Percentiles rank a stretch among this genome's conserved stretches.
phyloP scores from a whole-genome alignment of 2,888 invertebrate genomes.

The Mesoligia furuncula region DNA sequence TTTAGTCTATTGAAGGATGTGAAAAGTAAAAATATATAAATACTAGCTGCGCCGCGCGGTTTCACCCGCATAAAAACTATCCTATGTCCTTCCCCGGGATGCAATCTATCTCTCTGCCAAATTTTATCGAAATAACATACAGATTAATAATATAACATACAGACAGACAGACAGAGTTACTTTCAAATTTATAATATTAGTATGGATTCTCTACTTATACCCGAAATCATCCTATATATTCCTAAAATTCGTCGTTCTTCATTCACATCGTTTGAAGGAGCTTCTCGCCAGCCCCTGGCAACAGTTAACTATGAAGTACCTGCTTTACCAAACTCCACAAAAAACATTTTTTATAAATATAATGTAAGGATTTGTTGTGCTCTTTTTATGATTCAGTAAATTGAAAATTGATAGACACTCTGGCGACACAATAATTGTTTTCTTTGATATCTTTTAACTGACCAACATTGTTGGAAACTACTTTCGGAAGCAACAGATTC shows the following conservation, averaged over 20 bases:
- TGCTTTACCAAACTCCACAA: constrained; percentile 17
- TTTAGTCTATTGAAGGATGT: background rate
- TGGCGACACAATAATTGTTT: constrained; percentile 24
- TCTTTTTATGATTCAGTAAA: constrained; percentile 37
- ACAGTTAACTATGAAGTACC: constrained; percentile 29
- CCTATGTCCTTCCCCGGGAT: no score
- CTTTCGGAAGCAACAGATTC: background rate
- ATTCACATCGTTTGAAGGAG: constrained; percentile 2
- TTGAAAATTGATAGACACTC: constrained; percentile 22
- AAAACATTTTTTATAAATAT: constrained; percentile 22
- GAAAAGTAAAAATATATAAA: background rate
- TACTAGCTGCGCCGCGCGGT: no score
- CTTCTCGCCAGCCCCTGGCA: background rate
- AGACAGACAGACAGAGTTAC: no score
- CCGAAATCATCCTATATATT: background rate
- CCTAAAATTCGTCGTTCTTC: constrained; percentile 1
- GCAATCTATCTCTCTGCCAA: no score
- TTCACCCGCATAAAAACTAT: no score
- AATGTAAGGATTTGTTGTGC: constrained; percentile 27
- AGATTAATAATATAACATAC: no score
- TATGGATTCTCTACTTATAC: background rate
- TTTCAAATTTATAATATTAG: no score
- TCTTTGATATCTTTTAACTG: constrained; percentile 35
- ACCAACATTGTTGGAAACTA: constrained; percentile 1
- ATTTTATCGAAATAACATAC: no score